A percentile compares a stretch with the other conserved stretches of the same genome.
phyloP scores from a whole-genome alignment of 2,113 vertebrate species.

The Gymnogyps californianus region DNA sequence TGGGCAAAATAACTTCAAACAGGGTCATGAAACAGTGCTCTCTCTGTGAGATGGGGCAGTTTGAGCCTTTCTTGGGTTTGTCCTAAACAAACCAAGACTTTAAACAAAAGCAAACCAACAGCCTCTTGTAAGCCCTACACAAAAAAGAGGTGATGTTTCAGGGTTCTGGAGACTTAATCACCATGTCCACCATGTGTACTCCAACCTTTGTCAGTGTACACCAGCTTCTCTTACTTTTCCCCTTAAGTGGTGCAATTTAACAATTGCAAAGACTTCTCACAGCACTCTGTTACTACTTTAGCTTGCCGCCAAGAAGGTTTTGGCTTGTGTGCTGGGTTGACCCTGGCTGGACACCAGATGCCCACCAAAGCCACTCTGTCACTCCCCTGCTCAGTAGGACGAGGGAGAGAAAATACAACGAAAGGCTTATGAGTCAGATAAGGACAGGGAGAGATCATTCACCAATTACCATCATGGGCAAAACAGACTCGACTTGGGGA shows the following conservation, averaged over 20 bases:
- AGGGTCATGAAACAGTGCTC: neutral
- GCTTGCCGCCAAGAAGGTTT: neutral
- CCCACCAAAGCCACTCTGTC: neutral
- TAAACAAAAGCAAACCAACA: neutral
- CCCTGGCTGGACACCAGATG: neutral
- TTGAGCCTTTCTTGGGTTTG: neutral
- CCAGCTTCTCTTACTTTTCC: neutral
- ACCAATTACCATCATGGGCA: too few relatives aligned
- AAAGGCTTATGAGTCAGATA: neutral
- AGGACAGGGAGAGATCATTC: too few relatives aligned
- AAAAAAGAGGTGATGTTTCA: neutral
- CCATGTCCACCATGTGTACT: neutral
- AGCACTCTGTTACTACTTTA: neutral
- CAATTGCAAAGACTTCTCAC: neutral
- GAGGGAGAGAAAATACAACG: neutral
- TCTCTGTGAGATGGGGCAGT: neutral
- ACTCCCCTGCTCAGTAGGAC: neutral
- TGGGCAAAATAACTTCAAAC: neutral
- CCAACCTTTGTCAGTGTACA: neutral
- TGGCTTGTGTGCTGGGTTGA: neutral
- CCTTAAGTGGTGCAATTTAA: neutral
- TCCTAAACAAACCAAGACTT: neutral
- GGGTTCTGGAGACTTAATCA: neutral
- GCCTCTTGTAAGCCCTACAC: accelerated
- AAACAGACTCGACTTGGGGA: too few relatives aligned